Conservation (phyloP, 2,888 invertebrate species). For the Emesis furor region DNA sequence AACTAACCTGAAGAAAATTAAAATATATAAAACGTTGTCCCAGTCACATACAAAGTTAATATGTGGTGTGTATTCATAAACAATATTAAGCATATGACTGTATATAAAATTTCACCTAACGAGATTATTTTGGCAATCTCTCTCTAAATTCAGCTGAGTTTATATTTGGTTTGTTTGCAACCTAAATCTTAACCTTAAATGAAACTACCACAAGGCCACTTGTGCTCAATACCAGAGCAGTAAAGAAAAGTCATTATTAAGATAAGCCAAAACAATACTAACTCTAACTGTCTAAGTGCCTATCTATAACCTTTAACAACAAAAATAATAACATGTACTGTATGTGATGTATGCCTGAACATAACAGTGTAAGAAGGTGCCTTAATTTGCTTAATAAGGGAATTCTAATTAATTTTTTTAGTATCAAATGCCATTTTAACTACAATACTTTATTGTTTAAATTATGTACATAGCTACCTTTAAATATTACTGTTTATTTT, state of each 20-base stretch:
- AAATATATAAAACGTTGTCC: too few relatives aligned
- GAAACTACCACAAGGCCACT: slow-evolving; percentile 14
- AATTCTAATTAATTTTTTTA: neutral
- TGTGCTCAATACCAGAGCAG: slow-evolving; percentile 5
- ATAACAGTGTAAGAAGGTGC: neutral
- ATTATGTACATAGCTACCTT: neutral
- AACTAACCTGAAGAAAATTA: too few relatives aligned
- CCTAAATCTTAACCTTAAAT: slow-evolving; percentile 13
- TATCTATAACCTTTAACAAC: neutral
- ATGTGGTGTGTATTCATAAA: too few relatives aligned
- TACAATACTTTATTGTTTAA: neutral
- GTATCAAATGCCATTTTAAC: neutral
- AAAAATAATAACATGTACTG: neutral
- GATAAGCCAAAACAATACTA: neutral
- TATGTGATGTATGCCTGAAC: neutral
- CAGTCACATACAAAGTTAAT: too few relatives aligned
- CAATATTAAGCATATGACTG: neutral
- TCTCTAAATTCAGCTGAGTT: too few relatives aligned
- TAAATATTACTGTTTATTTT: too few relatives aligned
- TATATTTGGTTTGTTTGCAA: neutral
- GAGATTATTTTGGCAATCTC: neutral
- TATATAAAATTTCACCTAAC: neutral
- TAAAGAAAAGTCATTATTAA: neutral
- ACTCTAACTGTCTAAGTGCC: neutral
- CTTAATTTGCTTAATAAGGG: neutral